Conservation (phyloP, 2,797 vertebrate genomes). For the Clarias fuscus region DNA sequence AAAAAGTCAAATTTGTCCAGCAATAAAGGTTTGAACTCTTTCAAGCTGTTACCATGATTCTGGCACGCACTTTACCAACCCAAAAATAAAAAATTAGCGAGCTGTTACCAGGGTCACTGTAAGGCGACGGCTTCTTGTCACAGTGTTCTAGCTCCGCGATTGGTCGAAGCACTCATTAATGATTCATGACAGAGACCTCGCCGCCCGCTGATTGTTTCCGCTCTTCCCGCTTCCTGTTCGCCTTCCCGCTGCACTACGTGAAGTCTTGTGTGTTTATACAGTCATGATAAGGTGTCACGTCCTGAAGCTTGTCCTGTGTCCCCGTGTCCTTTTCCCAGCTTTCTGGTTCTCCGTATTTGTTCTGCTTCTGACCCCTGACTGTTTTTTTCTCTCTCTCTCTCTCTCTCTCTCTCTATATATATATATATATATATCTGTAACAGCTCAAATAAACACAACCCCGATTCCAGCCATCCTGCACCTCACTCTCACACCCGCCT, state of each 20-base stretch:
- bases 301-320: neutral
- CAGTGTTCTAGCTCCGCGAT: neutral
- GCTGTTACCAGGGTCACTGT: neutral
- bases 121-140: neutral
- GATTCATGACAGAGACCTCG: neutral
- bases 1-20: neutral
- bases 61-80: neutral
- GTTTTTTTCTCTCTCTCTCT: neutral
- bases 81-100: neutral
- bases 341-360: neutral
- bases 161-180: neutral
- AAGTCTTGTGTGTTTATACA: constrained; percentile 3
- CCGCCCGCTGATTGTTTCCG: neutral
- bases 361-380: neutral
- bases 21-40: neutral
- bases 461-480: neutral
- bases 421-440: no score
- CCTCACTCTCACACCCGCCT: neutral
- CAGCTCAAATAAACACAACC: neutral
- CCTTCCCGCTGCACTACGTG: no score
- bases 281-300: neutral
- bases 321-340: neutral
- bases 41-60: neutral
- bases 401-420: neutral
- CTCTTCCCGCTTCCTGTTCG: neutral